phyloP scores from a whole-genome alignment of 53 echinoderm and acorn worm genomes.

The Apostichopus leukothele region DNA sequence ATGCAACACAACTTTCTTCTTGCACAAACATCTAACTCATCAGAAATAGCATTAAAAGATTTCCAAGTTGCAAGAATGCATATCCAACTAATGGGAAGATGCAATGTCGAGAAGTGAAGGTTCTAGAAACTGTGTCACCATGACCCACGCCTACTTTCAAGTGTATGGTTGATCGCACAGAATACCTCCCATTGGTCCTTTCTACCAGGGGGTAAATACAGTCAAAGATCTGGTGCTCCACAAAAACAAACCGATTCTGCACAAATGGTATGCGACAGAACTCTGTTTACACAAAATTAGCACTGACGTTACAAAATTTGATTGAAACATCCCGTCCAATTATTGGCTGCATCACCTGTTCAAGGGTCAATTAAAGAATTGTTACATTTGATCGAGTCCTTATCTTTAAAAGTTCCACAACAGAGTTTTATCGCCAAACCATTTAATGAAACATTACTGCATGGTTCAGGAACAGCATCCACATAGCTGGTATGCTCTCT shows the following conservation, averaged over 20 bases:
- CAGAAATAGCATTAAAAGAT: too few relatives aligned
- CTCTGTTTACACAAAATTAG: conserved; percentile 42
- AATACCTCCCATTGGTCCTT: conserved; percentile 7
- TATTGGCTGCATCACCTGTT: conserved; percentile 29
- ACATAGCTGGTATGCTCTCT: conserved; percentile 11
- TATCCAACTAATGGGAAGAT: not conserved
- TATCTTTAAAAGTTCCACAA: conserved; percentile 16
- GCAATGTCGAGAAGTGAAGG: not conserved
- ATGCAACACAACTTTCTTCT: too few relatives aligned
- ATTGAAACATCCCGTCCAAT: conserved; percentile 31
- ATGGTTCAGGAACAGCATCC: not conserved
- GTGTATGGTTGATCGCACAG: not conserved
- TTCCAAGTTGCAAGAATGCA: too few relatives aligned
- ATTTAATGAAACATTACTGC: conserved; percentile 6
- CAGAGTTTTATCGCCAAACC: conserved; percentile 5
- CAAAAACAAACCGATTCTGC: not conserved
- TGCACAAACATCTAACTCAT: too few relatives aligned
- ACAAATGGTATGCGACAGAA: conserved; percentile 30
- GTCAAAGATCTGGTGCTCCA: not conserved
- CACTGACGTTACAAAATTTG: conserved; percentile 28
- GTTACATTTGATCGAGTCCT: conserved; percentile 25
- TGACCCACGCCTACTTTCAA: conserved; percentile 22
- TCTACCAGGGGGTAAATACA: conserved; percentile 15
- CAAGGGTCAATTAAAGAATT: conserved; percentile 34
- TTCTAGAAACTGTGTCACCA: conserved; percentile 13